These are phyloP conservation scores for Odontesthes bonariensis DNA, from an alignment of 2,113 vertebrate species.

Conservation along the genomic window DNA sequence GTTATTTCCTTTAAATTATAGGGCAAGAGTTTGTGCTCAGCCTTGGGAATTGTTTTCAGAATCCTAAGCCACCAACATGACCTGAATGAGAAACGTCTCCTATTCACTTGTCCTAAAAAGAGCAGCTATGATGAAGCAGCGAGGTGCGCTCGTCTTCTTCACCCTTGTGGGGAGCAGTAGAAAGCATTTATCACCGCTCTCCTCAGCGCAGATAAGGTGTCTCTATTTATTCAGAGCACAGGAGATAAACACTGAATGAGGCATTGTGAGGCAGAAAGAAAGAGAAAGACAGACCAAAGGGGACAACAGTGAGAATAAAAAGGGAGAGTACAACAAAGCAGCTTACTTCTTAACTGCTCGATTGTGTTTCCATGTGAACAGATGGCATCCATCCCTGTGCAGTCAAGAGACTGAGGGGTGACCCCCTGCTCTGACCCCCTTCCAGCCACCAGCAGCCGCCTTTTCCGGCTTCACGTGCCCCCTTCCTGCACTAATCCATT, in stretches of 20 bases:
- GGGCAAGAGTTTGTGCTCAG: conserved; percentile 32
- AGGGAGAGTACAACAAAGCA: conserved; percentile 32
- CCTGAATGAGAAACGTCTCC: conserved; percentile 64
- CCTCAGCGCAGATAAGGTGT: conserved; percentile 76
- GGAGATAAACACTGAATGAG: conserved; percentile 77
- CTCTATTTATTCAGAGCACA: conserved; percentile 78
- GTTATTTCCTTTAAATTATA: conserved; percentile 25
- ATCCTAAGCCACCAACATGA: conserved; percentile 51
- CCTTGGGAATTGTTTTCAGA: conserved; percentile 57
- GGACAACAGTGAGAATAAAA: conserved; percentile 4
- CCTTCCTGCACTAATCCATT: conserved; percentile 66
- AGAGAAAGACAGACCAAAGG: conserved; percentile 7
- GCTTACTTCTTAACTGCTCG: conserved; percentile 58
- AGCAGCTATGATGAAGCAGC: conserved; percentile 67
- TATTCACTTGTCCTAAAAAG: conserved; percentile 58
- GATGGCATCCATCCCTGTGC: conserved; percentile 72
- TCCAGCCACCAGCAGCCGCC: conserved; percentile 44
- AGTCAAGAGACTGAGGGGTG: conserved; percentile 51
- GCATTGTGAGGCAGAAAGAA: conserved; percentile 55
- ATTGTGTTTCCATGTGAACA: conserved; percentile 68
- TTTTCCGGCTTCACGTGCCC: conserved; percentile 55
- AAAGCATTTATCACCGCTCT: conserved; percentile 77
- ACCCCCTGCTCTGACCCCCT: conserved; percentile 56
- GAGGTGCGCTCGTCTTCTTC: conserved; percentile 63
- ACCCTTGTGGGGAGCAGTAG: conserved; percentile 64